Conservation (phyloP, 2,797 vertebrate genomes). For the Thalassophryne amazonica region DNA sequence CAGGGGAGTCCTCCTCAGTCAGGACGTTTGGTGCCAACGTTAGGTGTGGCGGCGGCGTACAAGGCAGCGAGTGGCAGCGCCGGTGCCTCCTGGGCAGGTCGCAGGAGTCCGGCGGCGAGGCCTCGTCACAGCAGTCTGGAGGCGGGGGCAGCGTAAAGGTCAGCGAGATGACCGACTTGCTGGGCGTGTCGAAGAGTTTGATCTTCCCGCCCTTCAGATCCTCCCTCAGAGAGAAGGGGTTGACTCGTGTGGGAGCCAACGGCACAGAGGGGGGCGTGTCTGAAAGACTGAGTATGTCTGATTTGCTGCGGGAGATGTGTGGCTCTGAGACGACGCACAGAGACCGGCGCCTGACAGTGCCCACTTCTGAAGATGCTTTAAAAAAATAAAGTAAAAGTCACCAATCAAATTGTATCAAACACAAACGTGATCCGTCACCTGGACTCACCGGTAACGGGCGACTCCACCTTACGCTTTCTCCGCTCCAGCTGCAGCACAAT, state of each 20-base stretch:
- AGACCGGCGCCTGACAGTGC: slow-evolving; percentile 46
- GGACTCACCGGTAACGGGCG: slow-evolving; percentile 50
- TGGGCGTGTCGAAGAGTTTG: slow-evolving; percentile 93
- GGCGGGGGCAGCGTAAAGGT: slow-evolving; percentile 85
- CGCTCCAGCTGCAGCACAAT: slow-evolving; percentile 83
- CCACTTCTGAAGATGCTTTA: slow-evolving; percentile 18
- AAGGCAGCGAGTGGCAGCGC: slow-evolving; percentile 87
- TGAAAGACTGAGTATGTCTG: slow-evolving; percentile 78
- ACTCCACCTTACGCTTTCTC: slow-evolving; percentile 46
- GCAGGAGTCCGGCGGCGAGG: slow-evolving; percentile 37
- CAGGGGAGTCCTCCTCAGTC: slow-evolving; percentile 13
- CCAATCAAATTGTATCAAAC: too few relatives aligned
- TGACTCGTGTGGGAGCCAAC: slow-evolving; percentile 77
- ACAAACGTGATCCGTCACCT: too few relatives aligned
- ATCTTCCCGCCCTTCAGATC: slow-evolving; percentile 95
- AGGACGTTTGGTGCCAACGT: slow-evolving; percentile 54
- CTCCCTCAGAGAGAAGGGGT: slow-evolving; percentile 93
- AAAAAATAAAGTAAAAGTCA: background rate
- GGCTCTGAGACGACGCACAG: slow-evolving; percentile 71
- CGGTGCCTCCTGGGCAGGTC: slow-evolving; percentile 65
- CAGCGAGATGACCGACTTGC: slow-evolving; percentile 89
- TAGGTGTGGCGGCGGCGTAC: slow-evolving; percentile 83
- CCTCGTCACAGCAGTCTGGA: slow-evolving; percentile 56
- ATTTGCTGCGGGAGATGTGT: slow-evolving; percentile 85
- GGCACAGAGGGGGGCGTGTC: slow-evolving; percentile 35